Evolutionary conservation across 2,797 vertebrate genomes (phyloP).

Genomic region (Squalus acanthias): DNA sequence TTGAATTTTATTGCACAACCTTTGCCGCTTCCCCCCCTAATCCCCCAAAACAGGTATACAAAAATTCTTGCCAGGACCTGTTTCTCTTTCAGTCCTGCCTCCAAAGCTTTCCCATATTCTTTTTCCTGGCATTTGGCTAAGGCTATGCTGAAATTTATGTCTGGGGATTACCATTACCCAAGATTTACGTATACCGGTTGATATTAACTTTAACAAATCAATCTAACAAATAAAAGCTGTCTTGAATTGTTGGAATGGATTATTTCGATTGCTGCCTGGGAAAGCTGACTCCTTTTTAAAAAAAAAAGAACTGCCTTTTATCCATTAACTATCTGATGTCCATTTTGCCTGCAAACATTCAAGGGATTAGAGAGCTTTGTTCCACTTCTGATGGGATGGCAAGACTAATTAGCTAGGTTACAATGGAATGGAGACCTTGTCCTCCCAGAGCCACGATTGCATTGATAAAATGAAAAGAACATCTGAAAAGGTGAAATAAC

Average conservation of each 20-base stretch:
- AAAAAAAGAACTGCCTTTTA: not conserved
- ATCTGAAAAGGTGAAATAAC: not conserved
- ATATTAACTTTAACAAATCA: not conserved
- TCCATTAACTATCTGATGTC: not conserved
- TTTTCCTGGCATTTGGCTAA: not conserved
- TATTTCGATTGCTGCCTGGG: not conserved
- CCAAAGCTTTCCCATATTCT: not conserved
- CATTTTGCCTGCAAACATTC: not conserved
- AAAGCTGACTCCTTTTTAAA: not conserved
- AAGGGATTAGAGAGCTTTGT: constrained; percentile 4
- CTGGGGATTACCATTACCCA: not conserved
- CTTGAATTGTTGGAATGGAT: not conserved
- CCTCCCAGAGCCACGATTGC: not conserved
- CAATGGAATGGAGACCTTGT: not conserved
- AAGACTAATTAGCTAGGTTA: not conserved
- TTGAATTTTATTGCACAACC: not conserved
- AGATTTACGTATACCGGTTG: not conserved
- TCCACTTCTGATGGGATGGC: not conserved
- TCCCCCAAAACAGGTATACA: not conserved
- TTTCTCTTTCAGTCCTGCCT: not conserved
- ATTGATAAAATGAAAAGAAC: not conserved
- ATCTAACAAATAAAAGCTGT: not conserved
- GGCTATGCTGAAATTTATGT: not conserved
- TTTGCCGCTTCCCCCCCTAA: not conserved
- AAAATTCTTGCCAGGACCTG: not conserved